Conservation (phyloP, 2,888 invertebrate species). For the Phortica okadai region DNA sequence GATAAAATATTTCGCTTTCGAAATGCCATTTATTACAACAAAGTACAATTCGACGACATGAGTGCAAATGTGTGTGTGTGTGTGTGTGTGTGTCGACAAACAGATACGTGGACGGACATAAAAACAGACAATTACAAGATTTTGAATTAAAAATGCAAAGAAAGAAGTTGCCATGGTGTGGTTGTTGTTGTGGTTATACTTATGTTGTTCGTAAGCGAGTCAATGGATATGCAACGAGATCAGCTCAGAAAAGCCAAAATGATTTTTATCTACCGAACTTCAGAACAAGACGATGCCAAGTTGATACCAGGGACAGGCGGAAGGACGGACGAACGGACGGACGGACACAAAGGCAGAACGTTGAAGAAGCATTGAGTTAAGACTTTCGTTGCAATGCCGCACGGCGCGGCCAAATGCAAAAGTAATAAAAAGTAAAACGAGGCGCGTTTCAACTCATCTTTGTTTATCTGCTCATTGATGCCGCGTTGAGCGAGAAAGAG, state of each 20-base stretch:
- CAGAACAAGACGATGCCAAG: neutral
- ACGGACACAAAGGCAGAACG: neutral
- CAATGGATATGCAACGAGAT: conserved; percentile 11
- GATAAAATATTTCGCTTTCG: conserved; percentile 3
- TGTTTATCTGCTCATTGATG: neutral
- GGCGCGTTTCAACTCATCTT: neutral
- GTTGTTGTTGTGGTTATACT: neutral
- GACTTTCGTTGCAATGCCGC: neutral
- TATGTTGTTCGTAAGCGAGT: neutral
- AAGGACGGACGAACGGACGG: neutral
- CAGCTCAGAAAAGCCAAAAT: conserved; percentile 13
- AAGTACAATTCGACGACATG: no score
- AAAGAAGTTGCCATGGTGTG: neutral
- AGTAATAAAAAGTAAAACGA: neutral
- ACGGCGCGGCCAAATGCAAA: neutral
- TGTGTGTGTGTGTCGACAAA: neutral
- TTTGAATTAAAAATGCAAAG: neutral
- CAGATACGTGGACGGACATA: neutral
- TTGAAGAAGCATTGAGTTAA: neutral
- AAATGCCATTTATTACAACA: conserved; percentile 6
- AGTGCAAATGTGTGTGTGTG: no score
- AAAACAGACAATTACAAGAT: conserved; percentile 13
- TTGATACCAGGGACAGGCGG: neutral
- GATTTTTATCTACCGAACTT: conserved; percentile 20
- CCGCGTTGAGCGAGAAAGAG: neutral